Evolutionary conservation across 2,113 vertebrate genomes (phyloP).

Genomic region (Galemys pyrenaicus): DNA sequence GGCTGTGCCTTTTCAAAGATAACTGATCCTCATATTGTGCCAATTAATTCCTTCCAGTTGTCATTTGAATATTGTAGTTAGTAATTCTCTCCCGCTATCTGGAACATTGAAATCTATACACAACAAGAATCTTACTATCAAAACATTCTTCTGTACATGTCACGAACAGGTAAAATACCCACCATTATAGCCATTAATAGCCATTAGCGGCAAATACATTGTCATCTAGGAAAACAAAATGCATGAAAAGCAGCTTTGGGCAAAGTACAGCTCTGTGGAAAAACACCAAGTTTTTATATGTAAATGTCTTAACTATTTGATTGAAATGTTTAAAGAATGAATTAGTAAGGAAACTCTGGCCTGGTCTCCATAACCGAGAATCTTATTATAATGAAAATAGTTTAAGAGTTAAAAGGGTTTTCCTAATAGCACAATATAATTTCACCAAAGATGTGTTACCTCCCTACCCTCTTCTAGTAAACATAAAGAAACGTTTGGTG

Average conservation of each 20-base stretch:
- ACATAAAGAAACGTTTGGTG: slow-evolving; percentile 52
- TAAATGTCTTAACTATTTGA: slow-evolving; percentile 53
- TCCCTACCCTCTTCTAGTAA: slow-evolving; percentile 25
- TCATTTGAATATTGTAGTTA: neutral
- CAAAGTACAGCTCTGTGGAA: slow-evolving; percentile 44
- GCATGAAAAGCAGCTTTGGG: slow-evolving; percentile 63
- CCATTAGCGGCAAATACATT: slow-evolving; percentile 74
- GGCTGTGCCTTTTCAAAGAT: neutral
- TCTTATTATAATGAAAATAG: slow-evolving; percentile 14
- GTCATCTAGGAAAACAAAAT: slow-evolving; percentile 63
- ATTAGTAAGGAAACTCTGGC: slow-evolving; percentile 38
- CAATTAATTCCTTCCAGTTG: neutral
- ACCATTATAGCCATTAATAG: slow-evolving; percentile 60
- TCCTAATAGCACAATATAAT: neutral
- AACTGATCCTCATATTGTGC: neutral
- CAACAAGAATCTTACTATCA: slow-evolving; percentile 56
- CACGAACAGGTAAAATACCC: slow-evolving; percentile 53
- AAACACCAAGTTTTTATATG: slow-evolving; percentile 58
- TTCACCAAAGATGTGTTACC: slow-evolving; percentile 28
- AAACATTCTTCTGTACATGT: slow-evolving; percentile 64
- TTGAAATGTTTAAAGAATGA: slow-evolving; percentile 56
- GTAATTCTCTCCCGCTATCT: neutral
- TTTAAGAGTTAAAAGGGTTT: slow-evolving; percentile 38
- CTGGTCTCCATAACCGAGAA: slow-evolving; percentile 21
- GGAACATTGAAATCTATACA: slow-evolving; percentile 54